A percentile compares a stretch with the other conserved stretches of the same genome.
phyloP scores from a whole-genome alignment of 2,888 invertebrate species.

The Andrena bicolor region DNA sequence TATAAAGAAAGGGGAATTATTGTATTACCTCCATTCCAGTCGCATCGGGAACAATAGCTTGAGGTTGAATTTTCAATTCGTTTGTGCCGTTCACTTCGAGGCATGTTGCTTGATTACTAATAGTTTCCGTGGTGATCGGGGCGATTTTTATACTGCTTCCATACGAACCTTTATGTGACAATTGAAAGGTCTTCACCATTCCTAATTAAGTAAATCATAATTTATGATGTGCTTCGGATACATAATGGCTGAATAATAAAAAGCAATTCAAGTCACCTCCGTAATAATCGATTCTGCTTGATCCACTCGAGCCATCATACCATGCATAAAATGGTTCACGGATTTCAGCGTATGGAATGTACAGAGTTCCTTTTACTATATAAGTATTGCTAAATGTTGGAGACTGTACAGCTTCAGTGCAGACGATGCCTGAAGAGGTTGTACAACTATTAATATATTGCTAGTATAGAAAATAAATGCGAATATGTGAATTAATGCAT shows the following conservation, averaged over 20 bases:
- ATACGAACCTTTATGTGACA: slow-evolving; percentile 87
- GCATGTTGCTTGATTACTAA: slow-evolving; percentile 91
- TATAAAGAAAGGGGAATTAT: background rate
- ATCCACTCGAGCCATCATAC: slow-evolving; percentile 91
- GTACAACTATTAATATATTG: background rate
- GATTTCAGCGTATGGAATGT: slow-evolving; percentile 97
- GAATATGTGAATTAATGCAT: background rate
- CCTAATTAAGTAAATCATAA: slow-evolving; percentile 81
- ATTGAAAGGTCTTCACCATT: slow-evolving; percentile 96
- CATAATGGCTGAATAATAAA: background rate
- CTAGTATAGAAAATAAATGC: background rate
- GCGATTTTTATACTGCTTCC: slow-evolving; percentile 94
- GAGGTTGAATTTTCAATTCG: slow-evolving; percentile 88
- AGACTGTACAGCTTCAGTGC: slow-evolving; percentile 69
- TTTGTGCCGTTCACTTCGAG: slow-evolving; percentile 93
- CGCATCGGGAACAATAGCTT: slow-evolving; percentile 93
- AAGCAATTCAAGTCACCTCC: slow-evolving; percentile 86
- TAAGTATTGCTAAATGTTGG: slow-evolving; percentile 91
- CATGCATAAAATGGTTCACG: slow-evolving; percentile 96
- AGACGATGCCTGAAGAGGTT: slow-evolving; percentile 26
- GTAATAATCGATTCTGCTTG: slow-evolving; percentile 97
- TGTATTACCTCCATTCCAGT: slow-evolving; percentile 89
- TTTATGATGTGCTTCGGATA: background rate
- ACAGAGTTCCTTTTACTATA: slow-evolving; percentile 91
- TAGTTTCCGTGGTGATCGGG: slow-evolving; percentile 92